phyloP scores from a whole-genome alignment of 2,113 vertebrate genomes.

The Aegotheles bennettii region DNA sequence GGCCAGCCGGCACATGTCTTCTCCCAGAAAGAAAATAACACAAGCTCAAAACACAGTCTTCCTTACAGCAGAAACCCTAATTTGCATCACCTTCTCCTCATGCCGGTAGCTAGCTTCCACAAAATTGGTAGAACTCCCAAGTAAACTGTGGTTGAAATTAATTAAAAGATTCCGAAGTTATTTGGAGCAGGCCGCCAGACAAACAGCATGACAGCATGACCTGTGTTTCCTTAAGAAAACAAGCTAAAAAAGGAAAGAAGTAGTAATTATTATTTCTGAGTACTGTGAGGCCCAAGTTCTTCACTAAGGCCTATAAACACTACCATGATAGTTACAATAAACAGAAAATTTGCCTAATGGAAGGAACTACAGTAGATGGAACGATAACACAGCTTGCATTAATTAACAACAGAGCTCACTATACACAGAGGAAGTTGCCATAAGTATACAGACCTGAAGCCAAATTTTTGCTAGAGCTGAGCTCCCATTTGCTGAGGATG shows the following conservation, averaged over 20 bases:
- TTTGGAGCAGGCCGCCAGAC: not conserved
- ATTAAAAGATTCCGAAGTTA: slow-evolving; percentile 19
- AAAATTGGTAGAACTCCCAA: not conserved
- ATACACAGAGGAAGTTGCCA: slow-evolving; percentile 7
- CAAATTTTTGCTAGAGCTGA: not conserved
- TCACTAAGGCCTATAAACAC: slow-evolving; percentile 18
- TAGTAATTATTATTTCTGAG: not conserved
- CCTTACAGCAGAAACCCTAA: not conserved
- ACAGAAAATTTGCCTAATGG: slow-evolving; percentile 20
- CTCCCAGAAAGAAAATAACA: not conserved
- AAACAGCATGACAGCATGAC: not conserved
- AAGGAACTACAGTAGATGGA: slow-evolving; percentile 34
- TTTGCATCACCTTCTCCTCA: slow-evolving; percentile 1
- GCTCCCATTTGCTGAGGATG: not conserved
- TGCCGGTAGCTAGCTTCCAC: not conserved
- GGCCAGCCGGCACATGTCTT: not conserved
- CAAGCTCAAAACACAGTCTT: not conserved
- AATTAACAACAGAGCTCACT: slow-evolving; percentile 34
- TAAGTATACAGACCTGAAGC: not conserved
- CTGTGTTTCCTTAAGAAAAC: not conserved
- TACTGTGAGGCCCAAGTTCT: not conserved
- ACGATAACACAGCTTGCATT: slow-evolving; percentile 35
- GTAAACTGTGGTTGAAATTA: slow-evolving; percentile 31
- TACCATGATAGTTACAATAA: not conserved
- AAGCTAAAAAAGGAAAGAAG: slow-evolving; percentile 16